Conservation (phyloP, 2,888 invertebrate species). For the Lasioglossum lativentre region DNA sequence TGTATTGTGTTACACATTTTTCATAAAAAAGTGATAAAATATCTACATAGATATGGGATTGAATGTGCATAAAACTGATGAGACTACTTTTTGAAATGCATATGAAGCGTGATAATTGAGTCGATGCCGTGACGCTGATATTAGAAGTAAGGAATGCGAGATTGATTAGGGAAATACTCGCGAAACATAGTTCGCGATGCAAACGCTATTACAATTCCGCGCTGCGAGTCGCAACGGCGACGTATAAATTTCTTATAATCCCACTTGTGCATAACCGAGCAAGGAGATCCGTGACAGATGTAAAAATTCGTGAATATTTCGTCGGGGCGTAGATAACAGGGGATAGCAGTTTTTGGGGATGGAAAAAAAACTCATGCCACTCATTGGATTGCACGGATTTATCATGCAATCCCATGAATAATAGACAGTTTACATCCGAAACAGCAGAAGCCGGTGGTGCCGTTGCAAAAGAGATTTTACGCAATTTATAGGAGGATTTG, state of each 20-base stretch:
- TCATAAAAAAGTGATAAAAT: neutral
- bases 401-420: slow-evolving; percentile 57
- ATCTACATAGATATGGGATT: neutral
- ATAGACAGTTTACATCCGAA: slow-evolving; percentile 58
- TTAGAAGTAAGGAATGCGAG: neutral
- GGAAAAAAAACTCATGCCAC: slow-evolving; percentile 1
- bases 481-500: slow-evolving; percentile 60
- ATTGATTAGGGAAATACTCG: neutral
- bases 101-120: slow-evolving; percentile 13
- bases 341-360: neutral
- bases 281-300: neutral
- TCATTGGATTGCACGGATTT: slow-evolving; percentile 27
- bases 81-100: neutral
- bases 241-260: slow-evolving; percentile 28
- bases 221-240: slow-evolving; percentile 10
- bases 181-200: slow-evolving; percentile 34
- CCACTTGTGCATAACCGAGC: neutral
- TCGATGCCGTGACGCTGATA: slow-evolving; percentile 25
- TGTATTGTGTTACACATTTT: neutral
- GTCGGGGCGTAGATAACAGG: neutral
- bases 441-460: slow-evolving; percentile 34
- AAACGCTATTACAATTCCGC: slow-evolving; percentile 31
- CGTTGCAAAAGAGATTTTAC: slow-evolving; percentile 53
- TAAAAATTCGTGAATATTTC: slow-evolving; percentile 18
- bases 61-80: neutral